phyloP scores from a whole-genome alignment of 1,140 invertebrate genomes.

The Dendrolimus punctatus region DNA sequence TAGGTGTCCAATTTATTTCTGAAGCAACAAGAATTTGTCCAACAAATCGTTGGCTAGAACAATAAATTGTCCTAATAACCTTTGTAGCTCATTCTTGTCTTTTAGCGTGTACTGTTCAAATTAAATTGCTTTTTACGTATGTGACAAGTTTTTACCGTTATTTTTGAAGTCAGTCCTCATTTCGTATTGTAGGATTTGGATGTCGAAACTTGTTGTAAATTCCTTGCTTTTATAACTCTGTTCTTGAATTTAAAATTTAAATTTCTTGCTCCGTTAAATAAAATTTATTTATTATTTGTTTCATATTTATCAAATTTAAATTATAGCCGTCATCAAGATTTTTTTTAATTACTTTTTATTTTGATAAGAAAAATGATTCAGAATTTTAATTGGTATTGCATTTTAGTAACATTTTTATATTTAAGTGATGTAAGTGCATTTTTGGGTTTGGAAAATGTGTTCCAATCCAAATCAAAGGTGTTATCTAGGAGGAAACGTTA shows the following conservation, averaged over 20 bases:
- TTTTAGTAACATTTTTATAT: slow-evolving; percentile 9
- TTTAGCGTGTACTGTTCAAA: slow-evolving; percentile 3
- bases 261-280: no score
- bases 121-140: background rate
- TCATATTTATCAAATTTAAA: no score
- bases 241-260: no score
- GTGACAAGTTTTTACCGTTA: slow-evolving; percentile 5
- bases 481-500: slow-evolving; percentile 76
- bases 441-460: slow-evolving; percentile 1
- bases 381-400: slow-evolving; percentile 2
- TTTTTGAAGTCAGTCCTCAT: slow-evolving; percentile 2
- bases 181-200: background rate
- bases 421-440: slow-evolving; percentile 8
- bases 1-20: no score
- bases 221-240: no score
- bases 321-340: no score
- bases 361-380: slow-evolving; percentile 6
- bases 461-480: slow-evolving; percentile 21
- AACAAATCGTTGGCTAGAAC: no score
- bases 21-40: no score
- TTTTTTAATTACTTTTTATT: no score
- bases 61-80: slow-evolving; percentile 7
- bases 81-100: background rate
- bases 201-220: no score
- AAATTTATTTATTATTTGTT: no score